Evolutionary conservation across 2,113 vertebrate species (phyloP).

Genomic region (Pyxicephalus adspersus): DNA sequence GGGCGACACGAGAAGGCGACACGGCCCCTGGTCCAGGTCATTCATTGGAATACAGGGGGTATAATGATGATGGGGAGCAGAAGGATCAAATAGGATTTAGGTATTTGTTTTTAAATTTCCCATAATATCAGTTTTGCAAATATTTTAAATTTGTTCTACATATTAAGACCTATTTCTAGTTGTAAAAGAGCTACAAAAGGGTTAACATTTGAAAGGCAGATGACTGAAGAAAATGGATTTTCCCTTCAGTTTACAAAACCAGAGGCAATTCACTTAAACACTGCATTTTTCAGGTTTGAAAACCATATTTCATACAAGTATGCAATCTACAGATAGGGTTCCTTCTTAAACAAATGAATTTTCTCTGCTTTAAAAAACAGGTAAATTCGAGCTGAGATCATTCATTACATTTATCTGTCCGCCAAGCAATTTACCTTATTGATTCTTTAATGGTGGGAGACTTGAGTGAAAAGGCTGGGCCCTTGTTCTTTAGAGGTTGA

Average conservation of each 20-base stretch:
- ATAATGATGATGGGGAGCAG: too few relatives aligned
- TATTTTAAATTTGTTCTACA: too few relatives aligned
- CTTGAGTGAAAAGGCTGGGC: background rate
- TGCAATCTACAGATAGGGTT: constrained; percentile 41
- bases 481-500: background rate
- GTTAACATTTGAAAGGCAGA: constrained; percentile 17
- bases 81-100: too few relatives aligned
- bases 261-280: constrained; percentile 51
- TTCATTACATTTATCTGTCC: constrained; percentile 39
- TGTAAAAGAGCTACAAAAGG: background rate
- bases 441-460: constrained; percentile 32
- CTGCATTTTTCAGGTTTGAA: constrained; percentile 39
- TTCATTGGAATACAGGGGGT: too few relatives aligned
- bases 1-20: too few relatives aligned
- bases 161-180: too few relatives aligned
- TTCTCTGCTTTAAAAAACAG: constrained; percentile 27
- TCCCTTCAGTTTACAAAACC: constrained; percentile 47
- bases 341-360: constrained; percentile 43
- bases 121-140: too few relatives aligned
- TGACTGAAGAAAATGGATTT: constrained; percentile 39
- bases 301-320: constrained; percentile 48
- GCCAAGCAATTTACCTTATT: constrained; percentile 44
- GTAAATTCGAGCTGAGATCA: constrained; percentile 41
- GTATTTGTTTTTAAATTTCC: too few relatives aligned
- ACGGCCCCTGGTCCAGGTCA: too few relatives aligned